Percentiles rank a stretch among this genome's conserved stretches.
Evolutionary conservation across 2,113 vertebrate species (phyloP).

Genomic region (Lagopus leucura): DNA sequence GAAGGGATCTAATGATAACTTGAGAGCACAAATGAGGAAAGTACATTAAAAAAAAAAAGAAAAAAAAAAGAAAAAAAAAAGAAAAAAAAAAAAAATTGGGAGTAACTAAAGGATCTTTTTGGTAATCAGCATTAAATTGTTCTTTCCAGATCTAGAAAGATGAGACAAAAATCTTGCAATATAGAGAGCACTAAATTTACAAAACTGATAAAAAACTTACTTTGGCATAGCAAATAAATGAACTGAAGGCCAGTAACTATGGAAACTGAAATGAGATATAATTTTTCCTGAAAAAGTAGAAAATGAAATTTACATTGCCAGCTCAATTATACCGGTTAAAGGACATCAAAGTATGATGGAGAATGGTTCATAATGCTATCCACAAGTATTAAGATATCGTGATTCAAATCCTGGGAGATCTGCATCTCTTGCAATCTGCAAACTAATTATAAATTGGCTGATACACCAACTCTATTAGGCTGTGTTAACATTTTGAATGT

Average conservation of each 20-base stretch:
- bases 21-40: neutral
- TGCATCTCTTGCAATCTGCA: neutral
- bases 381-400: neutral
- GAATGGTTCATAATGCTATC: neutral
- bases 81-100: neutral
- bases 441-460: slow-evolving; percentile 45
- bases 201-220: neutral
- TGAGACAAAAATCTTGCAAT: neutral
- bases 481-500: slow-evolving; percentile 51
- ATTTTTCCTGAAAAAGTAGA: neutral
- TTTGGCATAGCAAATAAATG: slow-evolving; percentile 8
- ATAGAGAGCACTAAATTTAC: neutral
- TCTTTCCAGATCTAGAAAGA: slow-evolving; percentile 11
- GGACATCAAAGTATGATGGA: neutral
- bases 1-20: neutral
- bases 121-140: neutral
- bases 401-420: neutral
- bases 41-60: neutral
- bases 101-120: neutral
- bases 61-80: neutral
- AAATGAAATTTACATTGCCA: neutral
- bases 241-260: slow-evolving; percentile 7
- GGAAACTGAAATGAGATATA: neutral
- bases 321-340: neutral
- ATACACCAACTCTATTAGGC: slow-evolving; percentile 6